phyloP scores from a whole-genome alignment of 92 coral and sea anemone species.

The Porites lobata region DNA sequence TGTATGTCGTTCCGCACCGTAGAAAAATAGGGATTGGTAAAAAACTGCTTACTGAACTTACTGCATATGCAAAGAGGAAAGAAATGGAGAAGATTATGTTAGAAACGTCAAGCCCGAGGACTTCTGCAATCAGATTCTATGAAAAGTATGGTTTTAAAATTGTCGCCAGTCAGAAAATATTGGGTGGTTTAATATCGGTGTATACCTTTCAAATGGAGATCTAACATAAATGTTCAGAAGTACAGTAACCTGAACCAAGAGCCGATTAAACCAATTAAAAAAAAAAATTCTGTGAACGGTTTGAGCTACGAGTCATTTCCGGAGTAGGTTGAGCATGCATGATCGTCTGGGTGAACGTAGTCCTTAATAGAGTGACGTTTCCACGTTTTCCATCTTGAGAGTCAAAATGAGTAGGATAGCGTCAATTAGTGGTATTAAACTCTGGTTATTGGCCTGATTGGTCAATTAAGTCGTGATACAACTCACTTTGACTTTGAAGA shows the following conservation, averaged over 20 bases:
- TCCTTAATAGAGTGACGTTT: no score
- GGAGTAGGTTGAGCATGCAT: no score
- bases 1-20: slow-evolving; percentile 54
- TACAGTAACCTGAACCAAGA: not conserved
- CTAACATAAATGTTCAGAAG: not conserved
- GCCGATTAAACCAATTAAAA: not conserved
- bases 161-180: not conserved
- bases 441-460: no score
- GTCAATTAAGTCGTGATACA: no score
- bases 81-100: slow-evolving; percentile 54
- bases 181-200: not conserved
- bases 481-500: no score
- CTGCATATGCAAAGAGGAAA: slow-evolving; percentile 53
- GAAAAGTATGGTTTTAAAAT: slow-evolving; percentile 51
- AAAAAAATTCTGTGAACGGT: no score
- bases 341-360: no score
- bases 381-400: no score
- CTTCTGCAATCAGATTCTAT: slow-evolving; percentile 61
- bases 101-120: slow-evolving; percentile 43
- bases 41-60: slow-evolving; percentile 52
- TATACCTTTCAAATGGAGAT: not conserved
- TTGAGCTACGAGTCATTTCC: no score
- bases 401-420: no score
- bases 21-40: slow-evolving; percentile 76
- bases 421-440: no score